Conservation (phyloP, 2,113 vertebrate genomes). For the Phrynocephalus versicolor region DNA sequence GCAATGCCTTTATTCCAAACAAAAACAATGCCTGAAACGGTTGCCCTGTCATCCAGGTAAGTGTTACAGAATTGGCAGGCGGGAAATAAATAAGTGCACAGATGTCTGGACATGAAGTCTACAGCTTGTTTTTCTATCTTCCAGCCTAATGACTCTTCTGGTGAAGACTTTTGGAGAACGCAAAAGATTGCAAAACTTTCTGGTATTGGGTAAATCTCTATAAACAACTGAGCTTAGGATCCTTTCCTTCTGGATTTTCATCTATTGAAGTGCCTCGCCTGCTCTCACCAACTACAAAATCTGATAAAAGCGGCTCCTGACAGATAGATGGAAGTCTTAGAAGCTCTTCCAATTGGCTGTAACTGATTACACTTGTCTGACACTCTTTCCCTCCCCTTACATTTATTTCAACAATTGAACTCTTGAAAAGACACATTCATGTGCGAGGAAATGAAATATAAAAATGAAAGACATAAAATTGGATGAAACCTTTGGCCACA, state of each 20-base stretch:
- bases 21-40: too few species aligned
- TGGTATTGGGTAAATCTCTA: too few species aligned
- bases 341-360: constrained; percentile 29
- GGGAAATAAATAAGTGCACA: too few species aligned
- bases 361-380: background rate
- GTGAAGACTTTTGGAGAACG: too few species aligned
- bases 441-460: constrained; percentile 11
- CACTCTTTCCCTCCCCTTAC: constrained; percentile 35
- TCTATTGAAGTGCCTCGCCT: background rate
- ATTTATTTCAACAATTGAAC: constrained; percentile 29
- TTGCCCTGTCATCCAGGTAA: too few species aligned
- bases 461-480: constrained; percentile 19
- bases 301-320: constrained; percentile 40
- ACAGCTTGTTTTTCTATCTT: too few species aligned
- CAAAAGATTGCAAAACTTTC: too few species aligned
- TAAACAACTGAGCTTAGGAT: too few species aligned
- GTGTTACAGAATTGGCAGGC: too few species aligned
- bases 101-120: too few species aligned
- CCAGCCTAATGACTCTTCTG: too few species aligned
- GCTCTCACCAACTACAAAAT: background rate
- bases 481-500: constrained; percentile 28
- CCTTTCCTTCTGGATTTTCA: constrained; percentile 29
- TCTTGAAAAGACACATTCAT: constrained; percentile 3
- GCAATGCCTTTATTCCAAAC: too few species aligned
- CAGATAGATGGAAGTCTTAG: constrained; percentile 56